Base-by-base conservation (phyloP, 2,113 vertebrate species). In the Embiotoca jacksoni region DNA sequence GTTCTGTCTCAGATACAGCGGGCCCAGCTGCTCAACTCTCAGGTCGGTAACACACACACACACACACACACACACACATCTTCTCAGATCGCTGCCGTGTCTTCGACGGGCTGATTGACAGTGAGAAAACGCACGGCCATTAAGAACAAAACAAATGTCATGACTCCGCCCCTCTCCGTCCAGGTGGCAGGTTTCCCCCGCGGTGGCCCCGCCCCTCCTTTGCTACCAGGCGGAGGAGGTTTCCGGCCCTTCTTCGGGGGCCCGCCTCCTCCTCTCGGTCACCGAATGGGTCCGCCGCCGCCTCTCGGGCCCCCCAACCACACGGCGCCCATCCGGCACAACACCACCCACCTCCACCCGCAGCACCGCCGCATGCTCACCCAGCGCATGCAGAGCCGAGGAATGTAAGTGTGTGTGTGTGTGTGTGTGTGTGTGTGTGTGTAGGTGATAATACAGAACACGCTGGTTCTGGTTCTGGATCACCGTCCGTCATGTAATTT, bases 261-360 rank as follows among this genome's bases (percentile, higher is more conserved):
- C 0, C 95, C 96, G 0, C 94, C 96, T 54, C 95, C 95, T 0
- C 94, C 94, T 1, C 89, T 86, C 0, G 72, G 89, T 82, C 92
- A 92, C 0, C 73, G 91, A 86, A 46, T 96, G 89, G 88, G 95
- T 59, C 91, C 83, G 9, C 89, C 82, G 0, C 80, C 90, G 6
- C 91, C 94, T 0, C 91, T 94, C 15, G 83, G 84, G 62, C 96
- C 79, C 89, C 95, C 85, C 31, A 96, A 95, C 5, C 93, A 95
- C 33, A 82, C 92, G 0, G 77, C 84, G 0, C 80, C 95, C 61
- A 95, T 98, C 66, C 92, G 96, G 16, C 95, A 97, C 1, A 98
- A 98, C 81, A 98, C 98, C 2, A 99, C 97, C 68, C 97, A 99
- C 70, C 92, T 99, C 4, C 98, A 99, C 78, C 98, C 98, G 0